Conservation (phyloP, 2,113 vertebrate species). For the Callipepla californica region DNA sequence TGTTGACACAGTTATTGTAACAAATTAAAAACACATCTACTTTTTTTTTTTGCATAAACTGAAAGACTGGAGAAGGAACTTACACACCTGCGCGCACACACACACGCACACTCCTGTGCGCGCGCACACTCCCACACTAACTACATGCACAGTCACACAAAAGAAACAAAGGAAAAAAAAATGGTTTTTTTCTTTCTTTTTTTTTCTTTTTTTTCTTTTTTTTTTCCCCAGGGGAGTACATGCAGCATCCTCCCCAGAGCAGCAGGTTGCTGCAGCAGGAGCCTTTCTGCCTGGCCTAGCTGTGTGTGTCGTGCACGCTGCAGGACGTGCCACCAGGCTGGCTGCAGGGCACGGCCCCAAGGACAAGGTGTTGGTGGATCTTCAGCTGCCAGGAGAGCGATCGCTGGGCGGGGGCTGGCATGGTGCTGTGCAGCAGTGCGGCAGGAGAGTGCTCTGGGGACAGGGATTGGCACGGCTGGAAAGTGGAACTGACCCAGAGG, state of each 20-base stretch:
- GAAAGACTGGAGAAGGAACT: slow-evolving; percentile 69
- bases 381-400: slow-evolving; percentile 50
- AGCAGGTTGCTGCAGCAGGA: slow-evolving; percentile 83
- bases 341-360: slow-evolving; percentile 51
- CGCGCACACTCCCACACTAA: neutral
- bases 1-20: slow-evolving; percentile 83
- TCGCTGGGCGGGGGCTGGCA: slow-evolving; percentile 52
- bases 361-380: slow-evolving; percentile 62
- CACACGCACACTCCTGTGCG: slow-evolving; percentile 29
- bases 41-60: slow-evolving; percentile 69
- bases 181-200: neutral
- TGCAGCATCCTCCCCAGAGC: slow-evolving; percentile 72
- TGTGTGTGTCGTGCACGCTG: slow-evolving; percentile 28
- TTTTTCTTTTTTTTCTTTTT: neutral
- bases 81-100: neutral
- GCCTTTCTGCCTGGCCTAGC: slow-evolving; percentile 85
- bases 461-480: slow-evolving; percentile 87
- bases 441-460: slow-evolving; percentile 76
- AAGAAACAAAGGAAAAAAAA: slow-evolving; percentile 59
- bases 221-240: slow-evolving; percentile 65
- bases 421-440: slow-evolving; percentile 75
- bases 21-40: slow-evolving; percentile 79
- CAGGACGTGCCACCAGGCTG: neutral
- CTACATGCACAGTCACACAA: slow-evolving; percentile 73
- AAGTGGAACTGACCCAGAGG: slow-evolving; percentile 58